These are phyloP conservation scores for Corvus hawaiiensis DNA, from an alignment of 2,113 vertebrate species.

Conservation along the genomic window DNA sequence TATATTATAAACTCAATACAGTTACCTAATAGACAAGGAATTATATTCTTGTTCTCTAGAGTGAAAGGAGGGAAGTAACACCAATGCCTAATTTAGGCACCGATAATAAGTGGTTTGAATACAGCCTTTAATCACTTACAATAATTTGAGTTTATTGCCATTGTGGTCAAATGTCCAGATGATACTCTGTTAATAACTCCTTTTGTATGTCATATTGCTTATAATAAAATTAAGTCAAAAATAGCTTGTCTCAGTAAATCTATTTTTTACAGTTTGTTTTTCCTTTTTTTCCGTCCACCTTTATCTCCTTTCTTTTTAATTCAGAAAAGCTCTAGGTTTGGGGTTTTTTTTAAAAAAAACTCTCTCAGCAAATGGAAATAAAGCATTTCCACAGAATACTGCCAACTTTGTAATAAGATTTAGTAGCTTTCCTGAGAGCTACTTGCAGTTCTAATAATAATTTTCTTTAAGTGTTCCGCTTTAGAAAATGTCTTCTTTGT, in stretches of 20 bases:
- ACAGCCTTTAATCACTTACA: background rate
- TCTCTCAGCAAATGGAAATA: background rate
- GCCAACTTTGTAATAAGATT: slow-evolving; percentile 27
- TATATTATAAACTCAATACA: background rate
- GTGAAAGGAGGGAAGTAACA: background rate
- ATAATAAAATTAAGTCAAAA: background rate
- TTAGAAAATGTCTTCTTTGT: slow-evolving; percentile 56
- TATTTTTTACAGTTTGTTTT: background rate
- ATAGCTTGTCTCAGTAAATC: background rate
- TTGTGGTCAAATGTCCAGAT: background rate
- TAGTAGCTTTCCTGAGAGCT: slow-evolving; percentile 25
- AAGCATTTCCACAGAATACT: background rate
- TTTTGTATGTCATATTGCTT: background rate
- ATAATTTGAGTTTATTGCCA: background rate
- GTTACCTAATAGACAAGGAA: background rate
- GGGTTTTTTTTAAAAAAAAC: background rate
- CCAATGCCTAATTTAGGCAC: background rate
- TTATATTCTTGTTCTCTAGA: slow-evolving; percentile 3
- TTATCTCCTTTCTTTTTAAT: background rate
- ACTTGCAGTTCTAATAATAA: slow-evolving; percentile 43
- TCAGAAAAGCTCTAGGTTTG: background rate
- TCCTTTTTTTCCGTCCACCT: accelerated
- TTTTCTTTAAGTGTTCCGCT: slow-evolving; percentile 39
- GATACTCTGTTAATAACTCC: background rate
- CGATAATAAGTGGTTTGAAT: background rate